phyloP scores from a whole-genome alignment of 1,140 invertebrate species.

The Sitobion miscanthi region DNA sequence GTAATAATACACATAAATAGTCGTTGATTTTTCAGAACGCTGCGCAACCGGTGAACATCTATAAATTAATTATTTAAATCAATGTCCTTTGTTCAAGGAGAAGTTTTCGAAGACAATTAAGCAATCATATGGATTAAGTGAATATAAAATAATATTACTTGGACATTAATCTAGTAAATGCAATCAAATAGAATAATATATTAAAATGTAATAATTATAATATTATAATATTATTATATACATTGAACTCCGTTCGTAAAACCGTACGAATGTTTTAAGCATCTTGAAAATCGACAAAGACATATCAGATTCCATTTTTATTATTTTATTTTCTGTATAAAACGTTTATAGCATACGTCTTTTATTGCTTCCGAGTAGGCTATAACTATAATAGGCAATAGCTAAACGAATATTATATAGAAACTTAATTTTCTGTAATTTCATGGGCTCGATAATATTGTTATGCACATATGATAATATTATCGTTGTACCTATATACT shows the following conservation, averaged over 20 bases:
- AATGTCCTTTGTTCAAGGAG: not conserved
- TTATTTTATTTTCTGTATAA: constrained; percentile 1
- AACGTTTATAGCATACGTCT: not conserved
- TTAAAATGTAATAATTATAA: not conserved
- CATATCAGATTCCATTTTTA: not conserved
- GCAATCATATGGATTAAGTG: not conserved
- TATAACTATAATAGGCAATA: not conserved
- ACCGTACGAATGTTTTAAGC: not conserved
- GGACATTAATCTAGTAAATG: not conserved
- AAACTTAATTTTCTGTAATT: not conserved
- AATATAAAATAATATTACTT: not conserved
- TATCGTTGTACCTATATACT: not conserved
- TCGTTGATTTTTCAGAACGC: not conserved
- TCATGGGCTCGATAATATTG: not conserved
- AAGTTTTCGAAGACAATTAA: not conserved
- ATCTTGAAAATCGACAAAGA: not conserved
- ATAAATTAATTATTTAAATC: not conserved
- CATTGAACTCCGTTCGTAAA: not conserved
- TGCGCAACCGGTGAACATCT: not conserved
- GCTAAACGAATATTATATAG: not conserved
- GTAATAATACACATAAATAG: not conserved
- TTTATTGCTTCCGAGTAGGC: not conserved
- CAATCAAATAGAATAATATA: not conserved
- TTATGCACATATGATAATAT: not conserved
- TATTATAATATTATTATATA: not conserved